Evolutionary conservation across 2,797 vertebrate genomes (phyloP), one percentile per base, ranked within the genome.

Genomic region (Eulemur coronatus): DNA sequence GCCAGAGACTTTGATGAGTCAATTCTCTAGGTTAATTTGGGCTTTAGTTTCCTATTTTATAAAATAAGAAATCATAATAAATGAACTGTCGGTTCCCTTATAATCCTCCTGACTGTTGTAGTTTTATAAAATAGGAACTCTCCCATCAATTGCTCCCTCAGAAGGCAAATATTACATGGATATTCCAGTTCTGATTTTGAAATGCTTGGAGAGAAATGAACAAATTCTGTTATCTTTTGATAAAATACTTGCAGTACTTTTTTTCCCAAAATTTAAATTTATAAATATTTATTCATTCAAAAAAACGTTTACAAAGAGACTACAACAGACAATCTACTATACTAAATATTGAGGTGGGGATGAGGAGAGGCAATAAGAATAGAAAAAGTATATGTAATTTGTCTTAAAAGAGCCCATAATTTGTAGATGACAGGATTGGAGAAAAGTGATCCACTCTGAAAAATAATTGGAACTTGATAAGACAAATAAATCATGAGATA

Each of bases 1-100:
- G 30, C 59, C 11, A 55, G 35, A 89, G 26, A 22, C 30, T 18
- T 94, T 3, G 1, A 50, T 4, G 24, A 91, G 8, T 22, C 70
- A 89, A 15, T 88, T 61, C 46, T 70, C 9, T 72, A 70, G 82
- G 7, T 80, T 41, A 89, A 28, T 87, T 88, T 57, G 22, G 17
- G 67, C n/a, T 92, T 97, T 35, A 72, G 72, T 89, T 91, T 93
- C 43, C 43, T 95, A 61, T 35, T 85, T 95, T 84, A 73, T 90
- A 84, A 93, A 91, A 70, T 41, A 72, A 90, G 20, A 95, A 93
- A 80, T 91, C 33, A 89, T 69, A 92, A 82, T 33, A 67, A 92
- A 78, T 84, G 41, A 94, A 59, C n/a, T 80, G 24, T 28, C 5
- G 65, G 59, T 26, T 5, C 12, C 13, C 33, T 81, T 73, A 33